A percentile compares a stretch with the other conserved stretches of the same genome.
Evolutionary conservation across 2,797 vertebrate species (phyloP).

Genomic region (Pseudochaenichthys georgianus): DNA sequence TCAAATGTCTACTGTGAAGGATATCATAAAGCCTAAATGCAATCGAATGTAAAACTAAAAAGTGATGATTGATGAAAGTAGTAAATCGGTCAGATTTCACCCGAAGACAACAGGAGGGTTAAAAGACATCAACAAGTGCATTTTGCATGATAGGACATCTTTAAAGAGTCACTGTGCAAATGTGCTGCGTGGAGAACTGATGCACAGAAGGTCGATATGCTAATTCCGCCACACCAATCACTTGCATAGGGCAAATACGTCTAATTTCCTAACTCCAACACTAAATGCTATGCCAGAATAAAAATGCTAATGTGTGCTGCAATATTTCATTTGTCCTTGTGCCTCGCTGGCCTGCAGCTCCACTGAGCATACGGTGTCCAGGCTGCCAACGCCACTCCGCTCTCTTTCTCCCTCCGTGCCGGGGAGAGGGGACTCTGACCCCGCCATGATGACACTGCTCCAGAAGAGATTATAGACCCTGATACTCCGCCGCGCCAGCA

Average conservation of each 20-base stretch:
- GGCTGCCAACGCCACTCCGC: conserved; percentile 70
- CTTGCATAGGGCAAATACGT: conserved; percentile 35
- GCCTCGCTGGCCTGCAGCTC: conserved; percentile 62
- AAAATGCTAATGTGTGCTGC: conserved; percentile 71
- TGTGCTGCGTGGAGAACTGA: conserved; percentile 9
- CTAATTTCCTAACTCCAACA: conserved; percentile 34
- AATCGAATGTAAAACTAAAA: too few relatives aligned
- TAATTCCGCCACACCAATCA: conserved; percentile 32
- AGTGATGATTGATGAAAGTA: too few relatives aligned
- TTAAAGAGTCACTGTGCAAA: conserved; percentile 25
- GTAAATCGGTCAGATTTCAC: too few relatives aligned
- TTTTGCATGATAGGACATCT: not conserved
- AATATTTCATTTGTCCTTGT: conserved; percentile 77
- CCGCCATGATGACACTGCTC: conserved; percentile 76
- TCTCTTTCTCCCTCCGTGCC: conserved; percentile 60
- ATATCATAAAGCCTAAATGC: too few relatives aligned
- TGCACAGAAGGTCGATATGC: conserved; percentile 26
- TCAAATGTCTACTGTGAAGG: too few relatives aligned
- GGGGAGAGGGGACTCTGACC: conserved; percentile 73
- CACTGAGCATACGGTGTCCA: conserved; percentile 59
- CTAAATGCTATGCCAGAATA: conserved; percentile 48
- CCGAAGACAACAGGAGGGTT: too few relatives aligned
- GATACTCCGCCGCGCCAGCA: conserved; percentile 71
- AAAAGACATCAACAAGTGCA: too few relatives aligned
- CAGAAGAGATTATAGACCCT: conserved; percentile 79